Percentiles rank a stretch among this genome's conserved stretches.
Evolutionary conservation across 2,113 vertebrate species (phyloP).

Genomic region (Malurus melanocephalus): DNA sequence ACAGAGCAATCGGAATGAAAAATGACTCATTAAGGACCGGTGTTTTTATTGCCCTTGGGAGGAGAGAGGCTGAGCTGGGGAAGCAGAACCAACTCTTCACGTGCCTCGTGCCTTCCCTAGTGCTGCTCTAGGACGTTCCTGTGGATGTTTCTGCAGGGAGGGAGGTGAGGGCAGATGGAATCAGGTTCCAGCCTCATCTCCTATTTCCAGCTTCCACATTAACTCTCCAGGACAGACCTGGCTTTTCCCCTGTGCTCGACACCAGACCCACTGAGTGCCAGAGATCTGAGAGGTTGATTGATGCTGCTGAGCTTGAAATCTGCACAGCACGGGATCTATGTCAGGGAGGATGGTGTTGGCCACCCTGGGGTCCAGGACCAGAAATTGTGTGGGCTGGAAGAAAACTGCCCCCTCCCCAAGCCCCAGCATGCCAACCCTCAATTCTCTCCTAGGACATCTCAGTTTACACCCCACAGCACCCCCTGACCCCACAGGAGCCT

Average conservation of each 20-base stretch:
- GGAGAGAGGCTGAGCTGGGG: background rate
- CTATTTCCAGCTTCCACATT: background rate
- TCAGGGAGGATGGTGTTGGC: background rate
- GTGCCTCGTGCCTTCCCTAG: background rate
- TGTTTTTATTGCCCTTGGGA: background rate
- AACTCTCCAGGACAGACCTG: background rate
- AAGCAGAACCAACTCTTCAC: background rate
- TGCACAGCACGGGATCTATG: rapidly evolving
- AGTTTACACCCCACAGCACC: background rate
- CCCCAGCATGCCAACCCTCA: background rate
- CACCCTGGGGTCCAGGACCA: background rate
- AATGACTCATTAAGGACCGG: background rate
- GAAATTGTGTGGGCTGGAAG: background rate
- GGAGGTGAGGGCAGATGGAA: background rate
- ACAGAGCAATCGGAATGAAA: slow-evolving; percentile 3
- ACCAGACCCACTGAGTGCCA: background rate
- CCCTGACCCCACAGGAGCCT: rapidly evolving
- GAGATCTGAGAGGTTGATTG: background rate
- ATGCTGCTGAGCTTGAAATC: background rate
- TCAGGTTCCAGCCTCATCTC: background rate
- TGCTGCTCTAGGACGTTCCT: background rate
- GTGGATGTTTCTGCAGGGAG: background rate
- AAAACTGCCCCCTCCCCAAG: background rate
- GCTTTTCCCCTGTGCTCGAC: background rate
- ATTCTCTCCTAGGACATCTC: background rate